phyloP scores from a whole-genome alignment of 2,113 vertebrate genomes.

The Choloepus hoffmanni region DNA sequence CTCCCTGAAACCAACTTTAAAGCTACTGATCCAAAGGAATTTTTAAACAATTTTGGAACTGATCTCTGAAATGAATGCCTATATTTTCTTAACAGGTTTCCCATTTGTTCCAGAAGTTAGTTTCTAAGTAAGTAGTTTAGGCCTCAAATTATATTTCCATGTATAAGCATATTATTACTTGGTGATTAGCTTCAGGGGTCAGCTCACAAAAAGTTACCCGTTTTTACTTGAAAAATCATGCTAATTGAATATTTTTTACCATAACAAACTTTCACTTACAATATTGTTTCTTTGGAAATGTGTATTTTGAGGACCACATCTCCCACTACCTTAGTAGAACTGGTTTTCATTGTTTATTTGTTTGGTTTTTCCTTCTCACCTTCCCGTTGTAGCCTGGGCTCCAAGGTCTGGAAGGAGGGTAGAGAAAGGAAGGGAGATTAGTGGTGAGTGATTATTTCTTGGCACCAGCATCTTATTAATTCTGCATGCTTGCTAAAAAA shows the following conservation, averaged over 20 bases:
- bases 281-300: background rate
- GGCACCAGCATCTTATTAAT: constrained; percentile 1
- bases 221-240: constrained; percentile 47
- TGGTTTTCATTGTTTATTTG: too few species aligned
- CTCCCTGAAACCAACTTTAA: constrained; percentile 33
- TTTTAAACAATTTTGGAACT: constrained; percentile 35
- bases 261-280: background rate
- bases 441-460: background rate
- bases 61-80: constrained; percentile 37
- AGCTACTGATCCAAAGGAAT: constrained; percentile 49
- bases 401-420: background rate
- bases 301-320: background rate
- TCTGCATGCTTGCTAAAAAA: constrained; percentile 12
- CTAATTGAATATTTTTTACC: background rate
- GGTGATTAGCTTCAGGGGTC: constrained; percentile 11
- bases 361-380: background rate
- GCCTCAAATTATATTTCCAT: constrained; percentile 7
- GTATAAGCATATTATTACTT: background rate
- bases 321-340: background rate
- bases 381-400: background rate
- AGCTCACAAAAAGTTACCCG: background rate
- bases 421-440: background rate
- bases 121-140: constrained; percentile 22
- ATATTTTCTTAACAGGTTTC: constrained; percentile 46
- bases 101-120: constrained; percentile 22